Evolutionary conservation across 92 coral and sea anemone genomes (phyloP).

Genomic region (Scolanthus callimorphus): DNA sequence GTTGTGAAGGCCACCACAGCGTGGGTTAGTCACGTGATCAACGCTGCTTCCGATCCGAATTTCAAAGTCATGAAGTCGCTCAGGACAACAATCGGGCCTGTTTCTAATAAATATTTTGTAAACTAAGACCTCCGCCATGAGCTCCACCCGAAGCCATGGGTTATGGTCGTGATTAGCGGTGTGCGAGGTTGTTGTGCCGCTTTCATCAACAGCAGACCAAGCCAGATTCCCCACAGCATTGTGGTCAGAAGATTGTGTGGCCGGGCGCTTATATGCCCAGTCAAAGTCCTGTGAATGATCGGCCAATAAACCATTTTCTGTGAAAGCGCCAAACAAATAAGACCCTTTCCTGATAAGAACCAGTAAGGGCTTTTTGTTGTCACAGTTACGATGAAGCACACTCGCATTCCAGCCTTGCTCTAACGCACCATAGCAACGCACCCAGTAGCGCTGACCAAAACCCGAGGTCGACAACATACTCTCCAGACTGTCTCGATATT

Average conservation of each 20-base stretch:
- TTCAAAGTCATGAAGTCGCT: slow-evolving; percentile 1
- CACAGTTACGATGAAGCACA: slow-evolving; percentile 19
- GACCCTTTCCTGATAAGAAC: slow-evolving; percentile 29
- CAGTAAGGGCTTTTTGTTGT: slow-evolving; percentile 38
- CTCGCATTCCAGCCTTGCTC: slow-evolving; percentile 26
- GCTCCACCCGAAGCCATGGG: slow-evolving; percentile 23
- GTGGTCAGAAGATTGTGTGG: not conserved
- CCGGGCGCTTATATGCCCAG: not conserved
- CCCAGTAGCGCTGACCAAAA: slow-evolving; percentile 35
- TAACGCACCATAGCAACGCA: slow-evolving; percentile 32
- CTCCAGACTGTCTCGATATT: not conserved
- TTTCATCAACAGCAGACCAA: not conserved
- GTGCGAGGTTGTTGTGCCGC: not conserved
- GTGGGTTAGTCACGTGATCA: not conserved
- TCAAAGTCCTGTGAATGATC: too few species aligned
- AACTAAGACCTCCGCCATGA: slow-evolving; percentile 6
- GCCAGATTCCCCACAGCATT: not conserved
- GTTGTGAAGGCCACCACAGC: slow-evolving; percentile 10
- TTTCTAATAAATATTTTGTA: slow-evolving; percentile 2
- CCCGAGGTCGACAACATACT: slow-evolving; percentile 13
- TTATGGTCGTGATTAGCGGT: not conserved
- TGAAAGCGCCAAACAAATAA: slow-evolving; percentile 43
- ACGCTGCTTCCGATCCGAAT: not conserved
- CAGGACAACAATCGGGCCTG: not conserved
- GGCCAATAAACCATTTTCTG: slow-evolving; percentile 25